Evolutionary conservation across 2,888 invertebrate genomes (phyloP), one percentile per base, ranked within the genome.

Genomic region (Gnatocerus cornutus): DNA sequence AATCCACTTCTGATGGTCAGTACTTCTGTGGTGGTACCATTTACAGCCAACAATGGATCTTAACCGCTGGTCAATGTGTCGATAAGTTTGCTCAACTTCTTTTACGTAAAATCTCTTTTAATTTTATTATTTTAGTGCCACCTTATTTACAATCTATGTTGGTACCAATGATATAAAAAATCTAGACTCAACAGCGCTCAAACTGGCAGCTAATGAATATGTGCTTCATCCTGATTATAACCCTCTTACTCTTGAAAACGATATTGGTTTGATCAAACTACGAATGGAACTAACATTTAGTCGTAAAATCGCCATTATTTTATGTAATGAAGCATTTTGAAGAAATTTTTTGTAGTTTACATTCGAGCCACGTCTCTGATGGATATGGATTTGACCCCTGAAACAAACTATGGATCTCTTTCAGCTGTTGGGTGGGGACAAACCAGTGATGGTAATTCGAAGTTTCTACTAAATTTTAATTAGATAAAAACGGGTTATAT

Each of bases 21-120:
- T 21, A 8, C 2, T n/a, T 37, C 37, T n/a, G 9, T 37, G n/a
- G 37, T n/a, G n/a, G 37, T 2, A 37, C n/a, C 7, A 37, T 1
- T 37, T 2, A 5, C 7, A 37, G 0, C 7, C 9, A 37, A 7
- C 37, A 7, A 37, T 21, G 58, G 58, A 21, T 58, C 10, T 21
- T 58, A 21, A 58, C 58, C 3, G 41, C 58, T 9, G 58, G 58
- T 10, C 58, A 58, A 29, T 58, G 58, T 58, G 58, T 58, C 14
- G 41, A 14, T n/a, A 21, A 21, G 58, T 58, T 50, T 27, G 1
- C 16, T 10, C 4, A 50, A 50, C 21, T 3, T 21, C 4, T 21
- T 21, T 21, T 21, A n/a, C n/a, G n/a, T n/a, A n/a, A n/a, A n/a
- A n/a, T n/a, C n/a, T n/a, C n/a, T n/a, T n/a, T n/a, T n/a, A n/a